These are phyloP conservation scores for Trachelus tabidus DNA, from an alignment of 2,888 invertebrate species.

Conservation along the genomic window DNA sequence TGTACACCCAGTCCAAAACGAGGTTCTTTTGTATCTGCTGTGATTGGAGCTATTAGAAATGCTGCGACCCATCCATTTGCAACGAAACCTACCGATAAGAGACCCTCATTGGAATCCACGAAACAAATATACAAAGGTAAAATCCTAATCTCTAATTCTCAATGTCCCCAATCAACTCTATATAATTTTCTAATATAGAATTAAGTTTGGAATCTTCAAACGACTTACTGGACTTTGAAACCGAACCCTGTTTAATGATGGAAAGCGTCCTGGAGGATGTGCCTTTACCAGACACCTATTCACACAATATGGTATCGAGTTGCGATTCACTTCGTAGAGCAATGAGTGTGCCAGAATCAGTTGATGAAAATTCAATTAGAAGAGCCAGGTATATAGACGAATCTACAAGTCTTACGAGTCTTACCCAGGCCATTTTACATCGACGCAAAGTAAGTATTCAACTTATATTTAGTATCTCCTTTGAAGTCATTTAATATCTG, in stretches of 20 bases:
- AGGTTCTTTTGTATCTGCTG: slow-evolving; percentile 78
- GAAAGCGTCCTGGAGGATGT: slow-evolving; percentile 80
- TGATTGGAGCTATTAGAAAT: slow-evolving; percentile 78
- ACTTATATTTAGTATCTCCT: slow-evolving; percentile 2
- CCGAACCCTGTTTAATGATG: slow-evolving; percentile 85
- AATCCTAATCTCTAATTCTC: neutral
- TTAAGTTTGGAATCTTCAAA: slow-evolving; percentile 72
- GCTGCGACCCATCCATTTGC: slow-evolving; percentile 66
- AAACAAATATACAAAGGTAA: slow-evolving; percentile 58
- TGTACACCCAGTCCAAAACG: slow-evolving; percentile 72
- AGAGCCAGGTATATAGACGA: slow-evolving; percentile 67
- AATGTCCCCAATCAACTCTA: neutral
- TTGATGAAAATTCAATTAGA: slow-evolving; percentile 48
- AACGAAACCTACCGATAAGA: slow-evolving; percentile 47
- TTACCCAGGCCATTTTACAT: slow-evolving; percentile 81
- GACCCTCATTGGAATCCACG: slow-evolving; percentile 43
- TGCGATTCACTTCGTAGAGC: slow-evolving; percentile 66
- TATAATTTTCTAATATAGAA: slow-evolving; percentile 63
- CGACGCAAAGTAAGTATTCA: slow-evolving; percentile 70
- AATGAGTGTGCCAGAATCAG: slow-evolving; percentile 57
- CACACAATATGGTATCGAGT: slow-evolving; percentile 76
- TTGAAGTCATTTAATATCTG: neutral
- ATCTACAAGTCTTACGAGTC: slow-evolving; percentile 75
- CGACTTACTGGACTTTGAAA: slow-evolving; percentile 84
- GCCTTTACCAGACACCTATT: slow-evolving; percentile 73